Evolutionary conservation across 2,797 vertebrate genomes (phyloP), one percentile per base, ranked within the genome.

Genomic region (Babyrousa celebensis): DNA sequence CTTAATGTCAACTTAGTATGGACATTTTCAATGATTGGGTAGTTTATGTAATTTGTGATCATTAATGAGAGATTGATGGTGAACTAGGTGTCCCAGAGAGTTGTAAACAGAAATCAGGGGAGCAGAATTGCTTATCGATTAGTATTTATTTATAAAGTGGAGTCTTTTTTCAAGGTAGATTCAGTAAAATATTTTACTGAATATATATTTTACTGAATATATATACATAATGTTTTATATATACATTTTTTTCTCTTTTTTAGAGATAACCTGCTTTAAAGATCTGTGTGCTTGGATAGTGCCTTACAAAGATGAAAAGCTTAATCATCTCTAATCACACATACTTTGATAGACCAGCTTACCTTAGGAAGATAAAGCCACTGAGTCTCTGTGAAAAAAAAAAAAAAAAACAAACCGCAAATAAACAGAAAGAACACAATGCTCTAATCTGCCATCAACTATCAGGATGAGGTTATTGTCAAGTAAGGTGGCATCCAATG

Each of bases 401-500:
- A 95, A 91, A 9, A 3, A n/a, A 36, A 3, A 36, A 36, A 36
- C 36, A 36, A 36, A 36, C 36, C 20, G 54, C 32, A 65, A 23
- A 70, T 54, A 52, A 94, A 9, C 56, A 27, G 29, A 85, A 91
- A 86, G 48, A 86, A 5, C 32, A 32, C 43, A 60, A 54, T 88
- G n/a, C 54, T 78, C 20, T 84, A 63, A 88, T 52, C 65, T 85
- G 12, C 7, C 25, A 23, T 71, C 62, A 80, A 15, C 43, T 92
- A 89, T 93, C 97, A 95, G 67, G 80, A 97, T 95, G 32, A 98
- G 97, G 96, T 98, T 97, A 98, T 97, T 97, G 97, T 97, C 96
- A 98, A 96, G 75, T 96, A 94, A 97, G 84, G 71, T 98, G 96
- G 98, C 94, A 84, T 27, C 2, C 18, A 84, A 56, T 79, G 62